Base-by-base conservation (phyloP, 1,140 invertebrate genomes). In the Plodia interpunctella region DNA sequence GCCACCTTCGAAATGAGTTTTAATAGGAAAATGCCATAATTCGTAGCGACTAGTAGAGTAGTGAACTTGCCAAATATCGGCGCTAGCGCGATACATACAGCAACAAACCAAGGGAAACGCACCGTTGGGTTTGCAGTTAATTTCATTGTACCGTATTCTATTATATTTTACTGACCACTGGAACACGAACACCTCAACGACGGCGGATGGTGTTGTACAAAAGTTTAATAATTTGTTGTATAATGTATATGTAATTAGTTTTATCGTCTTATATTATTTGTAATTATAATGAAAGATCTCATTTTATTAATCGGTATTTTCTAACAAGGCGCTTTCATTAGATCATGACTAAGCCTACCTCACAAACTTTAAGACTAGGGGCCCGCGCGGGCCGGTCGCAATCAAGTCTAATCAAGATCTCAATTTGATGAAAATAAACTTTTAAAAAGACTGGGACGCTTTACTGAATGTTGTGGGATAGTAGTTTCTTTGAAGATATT, bases 241-340 rank as follows among this genome's bases (percentile, higher is more conserved):
- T 86, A 86, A 81, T 86, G 72, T 85, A 44, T 44, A 87, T 88
- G 84, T 89, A 89, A 87, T 80, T 89, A 89, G 84, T 83, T 89
- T 87, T 85, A 87, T 80, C 76, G 78, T 85, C 82, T 88, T 87
- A 83, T 85, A 80, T 85, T 80, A 86, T 88, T 87, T 83, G 78
- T 88, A 88, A 87, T 86, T 89, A 76, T 88, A 88, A 88, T 89
- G 84, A 89, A 89, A 87, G 87, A 89, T 89, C 87, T 89, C 87
- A 89, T 89, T 89, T 87, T 87, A 88, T 87, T 89, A 89, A 89
- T 89, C 87, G 87, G 87, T 89, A 89, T 87, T 89, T 87, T 89
- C 78, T 89, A 89, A 89, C 87, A 87, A 87, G 87, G 87, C 87
- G 87, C 83, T 89, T 85, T 87, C 83, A 88, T 87, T 85, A 87